These are phyloP conservation scores for Drosophila birchii DNA, from an alignment of 2,888 invertebrate species.

Conservation along the genomic window DNA sequence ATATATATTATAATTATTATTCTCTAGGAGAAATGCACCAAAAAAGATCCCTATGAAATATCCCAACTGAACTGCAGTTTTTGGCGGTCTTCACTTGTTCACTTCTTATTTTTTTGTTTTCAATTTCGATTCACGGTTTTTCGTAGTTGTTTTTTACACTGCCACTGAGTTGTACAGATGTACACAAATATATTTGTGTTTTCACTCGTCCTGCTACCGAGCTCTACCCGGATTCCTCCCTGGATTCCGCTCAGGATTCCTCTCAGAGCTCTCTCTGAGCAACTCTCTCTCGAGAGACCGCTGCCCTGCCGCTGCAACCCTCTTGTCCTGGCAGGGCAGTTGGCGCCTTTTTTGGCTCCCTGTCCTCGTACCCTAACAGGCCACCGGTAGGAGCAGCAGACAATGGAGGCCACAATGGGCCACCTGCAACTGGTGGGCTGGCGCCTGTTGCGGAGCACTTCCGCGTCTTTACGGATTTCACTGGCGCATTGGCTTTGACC, in stretches of 20 bases:
- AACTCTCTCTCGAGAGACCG: background rate
- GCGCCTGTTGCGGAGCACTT: conserved; percentile 26
- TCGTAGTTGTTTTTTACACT: background rate
- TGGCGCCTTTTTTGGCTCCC: conserved; percentile 68
- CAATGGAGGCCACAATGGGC: conserved; percentile 19
- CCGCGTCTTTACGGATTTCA: conserved; percentile 39
- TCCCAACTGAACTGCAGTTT: background rate
- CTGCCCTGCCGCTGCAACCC: conserved; percentile 28
- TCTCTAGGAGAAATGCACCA: conserved; percentile 5
- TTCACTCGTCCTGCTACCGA: conserved; percentile 7
- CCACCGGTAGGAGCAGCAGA: conserved; percentile 25
- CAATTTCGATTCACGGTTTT: conserved; percentile 4
- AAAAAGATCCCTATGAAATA: background rate
- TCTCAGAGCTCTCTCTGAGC: conserved; percentile 1
- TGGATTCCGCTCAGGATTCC: conserved; percentile 12
- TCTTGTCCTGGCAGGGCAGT: conserved; percentile 31
- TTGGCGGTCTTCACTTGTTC: conserved; percentile 2
- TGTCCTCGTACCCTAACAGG: background rate
- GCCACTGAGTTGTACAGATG: conserved; percentile 23
- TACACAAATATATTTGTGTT: conserved; percentile 23
- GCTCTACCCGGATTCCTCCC: conserved; percentile 6
- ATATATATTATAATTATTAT: too few species aligned
- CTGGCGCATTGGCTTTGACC: conserved; percentile 54
- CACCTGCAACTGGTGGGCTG: conserved; percentile 34
- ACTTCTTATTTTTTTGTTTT: background rate